Conservation (phyloP, 2,113 vertebrate genomes). For the Mormyrus iriodes region DNA sequence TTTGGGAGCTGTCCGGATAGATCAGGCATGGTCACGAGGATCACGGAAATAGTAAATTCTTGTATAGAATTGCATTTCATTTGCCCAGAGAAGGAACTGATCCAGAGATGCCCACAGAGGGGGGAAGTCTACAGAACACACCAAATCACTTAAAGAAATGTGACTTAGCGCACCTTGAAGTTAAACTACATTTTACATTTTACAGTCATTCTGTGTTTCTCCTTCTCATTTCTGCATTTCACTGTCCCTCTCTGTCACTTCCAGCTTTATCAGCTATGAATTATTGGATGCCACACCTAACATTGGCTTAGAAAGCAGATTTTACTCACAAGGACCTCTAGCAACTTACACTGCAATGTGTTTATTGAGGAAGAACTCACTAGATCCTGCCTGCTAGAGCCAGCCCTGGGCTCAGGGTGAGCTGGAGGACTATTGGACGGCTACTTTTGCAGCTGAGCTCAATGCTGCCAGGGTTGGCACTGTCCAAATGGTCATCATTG, state of each 20-base stretch:
- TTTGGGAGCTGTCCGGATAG: not conserved
- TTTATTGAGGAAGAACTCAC: not conserved
- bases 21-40: not conserved
- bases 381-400: not conserved
- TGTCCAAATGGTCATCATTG: not conserved
- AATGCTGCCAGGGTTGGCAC: not conserved
- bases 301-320: not conserved
- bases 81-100: not conserved
- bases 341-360: not conserved
- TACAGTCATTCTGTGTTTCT: not conserved
- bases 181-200: not conserved
- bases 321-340: not conserved
- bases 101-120: not conserved
- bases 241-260: not conserved
- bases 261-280: not conserved
- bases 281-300: not conserved
- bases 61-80: not conserved
- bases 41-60: not conserved
- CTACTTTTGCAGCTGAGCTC: not conserved
- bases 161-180: not conserved
- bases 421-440: not conserved
- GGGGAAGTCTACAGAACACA: not conserved
- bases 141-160: not conserved
- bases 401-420: not conserved
- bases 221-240: not conserved